These are phyloP conservation scores for Drosophila equinoxialis DNA, from an alignment of 1,140 invertebrate species.

Conservation along the genomic window DNA sequence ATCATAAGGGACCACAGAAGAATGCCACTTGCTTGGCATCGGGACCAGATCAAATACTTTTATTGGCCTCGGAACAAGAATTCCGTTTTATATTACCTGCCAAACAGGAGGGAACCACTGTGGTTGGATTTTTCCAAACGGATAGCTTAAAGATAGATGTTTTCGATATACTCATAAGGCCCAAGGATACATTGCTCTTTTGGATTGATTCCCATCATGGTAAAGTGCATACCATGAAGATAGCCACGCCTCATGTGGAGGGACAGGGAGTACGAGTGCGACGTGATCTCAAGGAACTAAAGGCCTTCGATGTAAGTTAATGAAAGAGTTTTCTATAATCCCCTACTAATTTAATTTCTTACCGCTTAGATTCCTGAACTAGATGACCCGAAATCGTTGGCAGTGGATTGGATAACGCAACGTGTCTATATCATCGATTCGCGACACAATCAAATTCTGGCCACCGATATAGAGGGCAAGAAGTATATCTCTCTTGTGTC, in stretches of 20 bases:
- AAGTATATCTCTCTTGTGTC: constrained; percentile 85
- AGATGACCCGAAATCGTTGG: constrained; percentile 88
- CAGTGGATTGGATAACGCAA: constrained; percentile 90
- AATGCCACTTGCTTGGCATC: constrained; percentile 85
- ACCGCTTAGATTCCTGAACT: constrained; percentile 64
- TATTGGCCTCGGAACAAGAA: constrained; percentile 87
- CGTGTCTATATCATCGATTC: constrained; percentile 90
- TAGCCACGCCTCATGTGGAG: constrained; percentile 71
- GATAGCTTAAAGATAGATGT: constrained; percentile 84
- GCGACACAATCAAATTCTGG: constrained; percentile 85
- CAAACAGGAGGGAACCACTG: constrained; percentile 84
- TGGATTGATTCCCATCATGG: constrained; percentile 85
- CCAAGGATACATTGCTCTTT: constrained; percentile 83
- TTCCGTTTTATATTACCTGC: constrained; percentile 86
- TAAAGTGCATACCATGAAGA: constrained; percentile 81
- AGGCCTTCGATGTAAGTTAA: constrained; percentile 71
- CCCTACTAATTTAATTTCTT: neutral
- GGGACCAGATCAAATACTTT: constrained; percentile 85
- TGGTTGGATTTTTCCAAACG: constrained; percentile 77
- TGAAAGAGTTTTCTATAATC: neutral
- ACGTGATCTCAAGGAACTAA: constrained; percentile 76
- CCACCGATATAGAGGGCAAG: constrained; percentile 86
- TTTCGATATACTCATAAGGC: constrained; percentile 84
- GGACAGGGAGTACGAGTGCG: constrained; percentile 54
- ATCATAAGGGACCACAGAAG: constrained; percentile 83